Evolutionary conservation across 2,888 invertebrate species (phyloP), one percentile per base, ranked within the genome.

Genomic region (Dioctria rufipes): DNA sequence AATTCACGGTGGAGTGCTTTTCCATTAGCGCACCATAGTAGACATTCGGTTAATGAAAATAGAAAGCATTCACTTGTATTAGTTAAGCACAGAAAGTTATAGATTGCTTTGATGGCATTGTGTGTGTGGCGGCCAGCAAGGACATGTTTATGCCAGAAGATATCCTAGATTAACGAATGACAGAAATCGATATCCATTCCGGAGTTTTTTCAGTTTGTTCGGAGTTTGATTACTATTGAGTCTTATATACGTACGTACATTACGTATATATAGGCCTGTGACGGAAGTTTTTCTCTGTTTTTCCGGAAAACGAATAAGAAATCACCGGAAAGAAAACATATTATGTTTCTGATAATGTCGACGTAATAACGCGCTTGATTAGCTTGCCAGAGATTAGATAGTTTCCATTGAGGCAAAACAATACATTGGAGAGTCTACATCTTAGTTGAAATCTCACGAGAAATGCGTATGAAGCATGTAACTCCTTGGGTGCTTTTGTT

Each of bases 1-100:
- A 80, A 80, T 80, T 80, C 65, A 80, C 77, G 80, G 58, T 80
- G 80, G 67, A 80, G 77, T 80, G 80, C 80, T 80, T 80, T 80
- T 80, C 77, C 80, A 80, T 80, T 80, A 80, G 75, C 80, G 63
- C 25, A 54, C 77, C 37, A 37, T 37, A 67, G 43, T 66, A 49
- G 65, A 80, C 73, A 60, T 66, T 66, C 65, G 11, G 71, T 67
- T 77, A 80, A 80, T 77, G 80, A 80, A 80, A 80, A 80, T 80
- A 67, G 75, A 80, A 78, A 39, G n/a, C 11, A 54, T 65, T 39
- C 58, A 40, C 8, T 13, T 78, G 66, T 78, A 4, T 58, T 78
- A 39, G 49, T 49, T 37, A 42, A 6, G 42, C 42, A 37, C n/a
- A 3, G n/a, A 37, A 39, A 40, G 25, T 25, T 6, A 25, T 25